These are phyloP conservation scores for Axea sp. DNA, from an alignment of 2,888 invertebrate genomes.

Conservation along the genomic window DNA sequence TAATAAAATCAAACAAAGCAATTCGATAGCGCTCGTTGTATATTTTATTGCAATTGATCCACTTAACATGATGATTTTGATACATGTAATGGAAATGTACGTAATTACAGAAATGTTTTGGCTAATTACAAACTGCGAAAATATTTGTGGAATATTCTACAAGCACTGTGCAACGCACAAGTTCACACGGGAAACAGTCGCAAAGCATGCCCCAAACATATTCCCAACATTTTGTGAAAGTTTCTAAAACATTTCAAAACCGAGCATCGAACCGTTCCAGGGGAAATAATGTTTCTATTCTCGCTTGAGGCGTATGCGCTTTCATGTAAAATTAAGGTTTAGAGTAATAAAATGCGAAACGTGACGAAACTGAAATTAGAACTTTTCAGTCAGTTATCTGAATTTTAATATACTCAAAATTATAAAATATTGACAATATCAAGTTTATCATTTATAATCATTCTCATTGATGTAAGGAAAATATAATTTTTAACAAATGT, in stretches of 20 bases:
- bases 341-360: too few relatives aligned
- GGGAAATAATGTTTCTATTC: conserved; percentile 16
- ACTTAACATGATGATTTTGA: too few relatives aligned
- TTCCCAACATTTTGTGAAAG: conserved; percentile 38
- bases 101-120: conserved; percentile 34
- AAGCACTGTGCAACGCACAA: conserved; percentile 13
- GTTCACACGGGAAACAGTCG: conserved; percentile 36
- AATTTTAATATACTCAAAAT: too few relatives aligned
- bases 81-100: conserved; percentile 26
- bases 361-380: too few relatives aligned
- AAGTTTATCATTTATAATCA: too few relatives aligned
- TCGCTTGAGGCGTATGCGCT: neutral
- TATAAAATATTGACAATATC: too few relatives aligned
- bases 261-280: conserved; percentile 28
- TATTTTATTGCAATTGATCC: too few relatives aligned
- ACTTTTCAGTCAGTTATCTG: too few relatives aligned
- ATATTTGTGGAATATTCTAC: conserved; percentile 31
- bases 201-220: conserved; percentile 44
- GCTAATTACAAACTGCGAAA: conserved; percentile 32
- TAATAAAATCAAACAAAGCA: too few relatives aligned
- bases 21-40: too few relatives aligned
- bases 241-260: conserved; percentile 51
- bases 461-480: too few relatives aligned
- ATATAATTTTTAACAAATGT: too few relatives aligned
- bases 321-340: conserved; percentile 1